Evolutionary conservation across 2,113 vertebrate genomes (phyloP).

Genomic region (Athene cunicularia): DNA sequence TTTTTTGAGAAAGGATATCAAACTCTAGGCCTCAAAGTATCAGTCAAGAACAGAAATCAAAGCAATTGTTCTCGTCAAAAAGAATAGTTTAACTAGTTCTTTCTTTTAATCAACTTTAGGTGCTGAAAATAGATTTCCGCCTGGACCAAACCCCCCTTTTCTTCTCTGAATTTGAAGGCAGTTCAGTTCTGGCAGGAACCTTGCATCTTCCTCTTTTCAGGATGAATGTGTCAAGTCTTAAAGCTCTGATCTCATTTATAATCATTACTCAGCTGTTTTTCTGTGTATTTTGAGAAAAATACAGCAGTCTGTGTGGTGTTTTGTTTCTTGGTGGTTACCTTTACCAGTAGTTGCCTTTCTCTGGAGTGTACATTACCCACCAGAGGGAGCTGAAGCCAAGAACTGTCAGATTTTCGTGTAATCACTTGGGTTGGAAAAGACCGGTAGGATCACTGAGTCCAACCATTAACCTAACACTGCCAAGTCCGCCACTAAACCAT

Average conservation of each 20-base stretch:
- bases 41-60: background rate
- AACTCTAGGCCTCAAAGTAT: background rate
- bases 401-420: background rate
- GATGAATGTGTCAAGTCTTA: background rate
- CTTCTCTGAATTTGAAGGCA: background rate
- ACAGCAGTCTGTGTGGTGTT: background rate
- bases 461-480: background rate
- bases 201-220: background rate
- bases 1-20: background rate
- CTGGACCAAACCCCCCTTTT: background rate
- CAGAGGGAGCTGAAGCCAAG: constrained; percentile 45
- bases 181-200: background rate
- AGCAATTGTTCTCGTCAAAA: background rate
- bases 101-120: background rate
- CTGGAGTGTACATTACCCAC: background rate
- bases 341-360: background rate
- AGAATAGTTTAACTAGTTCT: background rate
- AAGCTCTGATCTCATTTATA: background rate
- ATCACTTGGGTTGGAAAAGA: background rate
- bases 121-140: background rate
- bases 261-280: background rate
- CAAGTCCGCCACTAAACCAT: background rate
- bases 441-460: background rate
- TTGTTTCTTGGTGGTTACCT: background rate
- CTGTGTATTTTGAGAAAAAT: background rate